Base-by-base conservation (phyloP, 2,888 invertebrate species). In the Agonum fuliginosum region DNA sequence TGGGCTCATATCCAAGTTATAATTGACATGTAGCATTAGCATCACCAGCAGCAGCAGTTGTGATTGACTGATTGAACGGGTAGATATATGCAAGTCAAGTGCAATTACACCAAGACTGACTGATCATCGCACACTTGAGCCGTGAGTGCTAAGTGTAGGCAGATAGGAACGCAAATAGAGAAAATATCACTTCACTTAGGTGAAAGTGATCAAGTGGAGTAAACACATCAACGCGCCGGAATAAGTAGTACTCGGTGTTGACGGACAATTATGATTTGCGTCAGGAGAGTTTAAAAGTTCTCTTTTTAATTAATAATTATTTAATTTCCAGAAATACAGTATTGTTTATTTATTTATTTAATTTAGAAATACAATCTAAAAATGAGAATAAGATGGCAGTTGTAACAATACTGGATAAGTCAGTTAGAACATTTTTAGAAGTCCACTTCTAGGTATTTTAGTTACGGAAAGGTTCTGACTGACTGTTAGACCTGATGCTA, bases 51-150 rank as follows among this genome's bases (percentile, higher is more conserved):
- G 30, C 58, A 62, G 58, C 58, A 17, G 58, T 17, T 30, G 51
- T 34, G 71, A 48, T 46, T 71, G 51, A 71, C 46, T 71, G 71
- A 71, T 71, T 46, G 71, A 51, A 12, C 46, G 51, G 27, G 43
- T n/a, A 34, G 46, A 71, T 71, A 71, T 67, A 43, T 48, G 46
- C 51, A 71, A 30, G 71, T 71, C 71, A 71, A 71, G 71, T 48
- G 48, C 71, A 71, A 71, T 71, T 71, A 71, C 48, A 51, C 30
- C n/a, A n/a, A n/a, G n/a, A n/a, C n/a, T n/a, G 30, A 30, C 71
- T 27, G 48, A 71, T 71, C 46, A 48, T 70, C 70, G n/a, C 17
- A 30, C 58, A 62, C 58, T 62, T 62, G 30, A 62, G 54, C 54
- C n/a, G 10, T 54, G 54, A 12, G 54, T 8, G n/a, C n/a, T n/a